Conservation (phyloP, 2,888 invertebrate species). For the Eupeodes latifasciatus region DNA sequence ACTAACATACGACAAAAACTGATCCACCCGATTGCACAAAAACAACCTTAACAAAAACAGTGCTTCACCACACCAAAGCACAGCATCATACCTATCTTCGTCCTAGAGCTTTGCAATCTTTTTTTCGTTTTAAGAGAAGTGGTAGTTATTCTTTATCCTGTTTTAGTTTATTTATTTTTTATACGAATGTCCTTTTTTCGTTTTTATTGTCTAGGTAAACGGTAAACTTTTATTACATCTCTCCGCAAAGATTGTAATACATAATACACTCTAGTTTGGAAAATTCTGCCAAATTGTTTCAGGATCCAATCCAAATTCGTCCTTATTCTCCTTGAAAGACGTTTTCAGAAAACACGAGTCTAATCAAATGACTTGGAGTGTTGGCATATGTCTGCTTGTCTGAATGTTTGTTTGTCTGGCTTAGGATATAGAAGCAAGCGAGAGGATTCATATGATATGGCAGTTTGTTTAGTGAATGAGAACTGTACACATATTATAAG, state of each 20-base stretch:
- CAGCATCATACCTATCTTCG: background rate
- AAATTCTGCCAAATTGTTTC: background rate
- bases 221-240: slow-evolving; percentile 73
- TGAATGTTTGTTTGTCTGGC: slow-evolving; percentile 38
- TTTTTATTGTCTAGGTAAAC: slow-evolving; percentile 68
- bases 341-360: too few species aligned
- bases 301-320: too few species aligned
- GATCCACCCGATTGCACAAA: slow-evolving; percentile 71
- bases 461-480: slow-evolving; percentile 72
- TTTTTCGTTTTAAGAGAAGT: slow-evolving; percentile 39
- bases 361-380: background rate
- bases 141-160: slow-evolving; percentile 72
- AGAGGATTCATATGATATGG: slow-evolving; percentile 43
- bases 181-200: slow-evolving; percentile 48
- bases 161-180: slow-evolving; percentile 60
- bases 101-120: slow-evolving; percentile 17
- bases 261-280: background rate
- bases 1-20: slow-evolving; percentile 38
- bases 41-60: slow-evolving; percentile 53
- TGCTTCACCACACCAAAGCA: background rate
- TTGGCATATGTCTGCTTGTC: slow-evolving; percentile 11
- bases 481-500: slow-evolving; percentile 75
- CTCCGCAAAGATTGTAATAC: slow-evolving; percentile 43
- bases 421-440: slow-evolving; percentile 18
- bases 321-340: background rate